Base-by-base conservation (phyloP, 2,113 vertebrate genomes). In the Speoplatyrhinus poulsoni region DNA sequence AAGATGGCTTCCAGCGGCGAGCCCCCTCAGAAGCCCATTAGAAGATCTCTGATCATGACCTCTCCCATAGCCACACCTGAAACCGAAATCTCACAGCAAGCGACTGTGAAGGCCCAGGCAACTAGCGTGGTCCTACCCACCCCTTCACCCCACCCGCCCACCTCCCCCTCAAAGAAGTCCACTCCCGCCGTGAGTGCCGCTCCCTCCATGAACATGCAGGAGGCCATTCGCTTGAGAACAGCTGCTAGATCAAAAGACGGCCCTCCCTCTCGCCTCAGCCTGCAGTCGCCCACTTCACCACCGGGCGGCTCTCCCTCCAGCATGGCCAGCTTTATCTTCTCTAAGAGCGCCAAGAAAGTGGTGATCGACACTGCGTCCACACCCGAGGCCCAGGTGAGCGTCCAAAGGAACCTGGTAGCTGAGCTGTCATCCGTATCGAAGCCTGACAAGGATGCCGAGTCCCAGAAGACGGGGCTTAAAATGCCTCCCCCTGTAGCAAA, bases 291-390 rank as follows among this genome's bases (percentile, higher is more conserved):
- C 0, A 85, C 82, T 0, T 90, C 93, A 0, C 87, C 90, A 3
- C 66, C 66, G 15, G 75, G 82, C 3, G 86, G 87, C 66, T 96
- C 96, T 0, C 90, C 96, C 0, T 91, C 94, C 60, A 95, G 92
- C 61, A 96, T 90, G 0, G 97, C 97, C 80, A 99, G 95, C 87
- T 99, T 99, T 79, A 95, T 98, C 84, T 98, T 99, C 47, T 93
- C 96, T 68, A 97, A 96, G 83, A 95, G 92, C 85, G 87, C 93
- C 60, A 95, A 88, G 85, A 97, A 90, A 82, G 75, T 94, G 73
- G 92, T 93, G 70, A 88, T 93, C 0, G 94, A 96, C 67, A 90
- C 91, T 3, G 80, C 91, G 0, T 73, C 90, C 0, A 92, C 88
- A 6, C 81, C 86, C 0, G 93, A 95, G 69, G 76, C 73, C 0